These are phyloP conservation scores for Temnothorax nylanderi DNA, from an alignment of 1,140 invertebrate genomes.

Conservation along the genomic window DNA sequence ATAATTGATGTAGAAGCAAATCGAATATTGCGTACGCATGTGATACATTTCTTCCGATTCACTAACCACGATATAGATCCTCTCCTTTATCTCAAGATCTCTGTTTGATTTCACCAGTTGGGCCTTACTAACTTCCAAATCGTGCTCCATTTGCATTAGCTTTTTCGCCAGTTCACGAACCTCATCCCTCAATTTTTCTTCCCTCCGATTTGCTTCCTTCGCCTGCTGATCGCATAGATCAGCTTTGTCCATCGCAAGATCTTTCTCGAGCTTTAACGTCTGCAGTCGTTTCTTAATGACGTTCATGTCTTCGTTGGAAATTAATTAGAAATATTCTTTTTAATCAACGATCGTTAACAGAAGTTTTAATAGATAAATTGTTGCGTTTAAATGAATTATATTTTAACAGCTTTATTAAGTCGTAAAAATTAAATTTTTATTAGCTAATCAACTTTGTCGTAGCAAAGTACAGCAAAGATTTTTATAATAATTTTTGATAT, in stretches of 20 bases:
- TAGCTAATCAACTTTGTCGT: neutral
- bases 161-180: constrained; percentile 90
- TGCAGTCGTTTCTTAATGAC: constrained; percentile 94
- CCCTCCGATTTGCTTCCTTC: constrained; percentile 88
- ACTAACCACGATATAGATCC: constrained; percentile 87
- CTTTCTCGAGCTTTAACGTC: constrained; percentile 92
- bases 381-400: neutral
- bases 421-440: constrained; percentile 2
- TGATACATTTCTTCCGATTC: constrained; percentile 1
- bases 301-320: constrained; percentile 87
- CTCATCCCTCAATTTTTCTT: constrained; percentile 90
- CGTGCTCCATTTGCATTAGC: constrained; percentile 88
- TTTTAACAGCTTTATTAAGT: neutral
- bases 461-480: neutral
- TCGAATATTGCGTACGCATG: neutral
- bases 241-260: constrained; percentile 91
- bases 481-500: neutral
- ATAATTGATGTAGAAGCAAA: neutral
- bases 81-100: constrained; percentile 89
- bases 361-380: neutral
- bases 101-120: constrained; percentile 87
- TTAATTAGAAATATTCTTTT: constrained; percentile 21
- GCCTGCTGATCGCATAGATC: constrained; percentile 90
- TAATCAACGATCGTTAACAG: neutral
- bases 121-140: constrained; percentile 88